Evolutionary conservation across 2,888 invertebrate genomes (phyloP).

Genomic region (Blera fallax): DNA sequence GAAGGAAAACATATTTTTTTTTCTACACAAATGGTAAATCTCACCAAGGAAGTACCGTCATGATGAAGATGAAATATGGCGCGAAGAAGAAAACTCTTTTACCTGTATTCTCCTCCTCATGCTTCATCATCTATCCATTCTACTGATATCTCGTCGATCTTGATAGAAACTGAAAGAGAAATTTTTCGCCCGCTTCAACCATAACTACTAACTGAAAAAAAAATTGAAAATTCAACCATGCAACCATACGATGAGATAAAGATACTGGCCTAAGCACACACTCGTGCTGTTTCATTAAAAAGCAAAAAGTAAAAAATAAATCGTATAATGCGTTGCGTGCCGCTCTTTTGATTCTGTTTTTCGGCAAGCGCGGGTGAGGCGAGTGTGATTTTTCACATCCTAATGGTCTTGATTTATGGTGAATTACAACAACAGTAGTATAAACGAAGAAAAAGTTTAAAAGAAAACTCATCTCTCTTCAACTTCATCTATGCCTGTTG

Average conservation of each 20-base stretch:
- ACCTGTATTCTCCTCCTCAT: not conserved
- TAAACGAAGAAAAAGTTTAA: not conserved
- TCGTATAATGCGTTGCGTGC: constrained; percentile 49
- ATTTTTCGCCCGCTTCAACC: constrained; percentile 53
- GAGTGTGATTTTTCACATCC: constrained; percentile 53
- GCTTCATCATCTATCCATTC: too few relatives aligned
- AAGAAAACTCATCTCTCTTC: not conserved
- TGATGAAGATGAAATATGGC: constrained; percentile 50
- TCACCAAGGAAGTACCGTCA: constrained; percentile 22
- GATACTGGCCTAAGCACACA: constrained; percentile 29
- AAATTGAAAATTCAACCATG: constrained; percentile 1
- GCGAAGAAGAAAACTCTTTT: constrained; percentile 18
- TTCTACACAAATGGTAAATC: constrained; percentile 27
- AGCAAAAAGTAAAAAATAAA: not conserved
- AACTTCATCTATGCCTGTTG: not conserved
- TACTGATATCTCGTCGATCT: constrained; percentile 45
- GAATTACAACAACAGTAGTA: constrained; percentile 17
- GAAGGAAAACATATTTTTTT: constrained; percentile 20
- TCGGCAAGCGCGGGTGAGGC: constrained; percentile 8
- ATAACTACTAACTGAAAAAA: constrained; percentile 5
- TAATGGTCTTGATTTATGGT: constrained; percentile 63
- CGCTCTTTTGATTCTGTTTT: constrained; percentile 54
- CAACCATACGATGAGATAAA: constrained; percentile 20
- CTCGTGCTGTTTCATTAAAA: constrained; percentile 32
- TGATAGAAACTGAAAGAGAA: constrained; percentile 72